Evolutionary conservation across 2,113 vertebrate species (phyloP).

Genomic region (Ageneiosus marmoratus): DNA sequence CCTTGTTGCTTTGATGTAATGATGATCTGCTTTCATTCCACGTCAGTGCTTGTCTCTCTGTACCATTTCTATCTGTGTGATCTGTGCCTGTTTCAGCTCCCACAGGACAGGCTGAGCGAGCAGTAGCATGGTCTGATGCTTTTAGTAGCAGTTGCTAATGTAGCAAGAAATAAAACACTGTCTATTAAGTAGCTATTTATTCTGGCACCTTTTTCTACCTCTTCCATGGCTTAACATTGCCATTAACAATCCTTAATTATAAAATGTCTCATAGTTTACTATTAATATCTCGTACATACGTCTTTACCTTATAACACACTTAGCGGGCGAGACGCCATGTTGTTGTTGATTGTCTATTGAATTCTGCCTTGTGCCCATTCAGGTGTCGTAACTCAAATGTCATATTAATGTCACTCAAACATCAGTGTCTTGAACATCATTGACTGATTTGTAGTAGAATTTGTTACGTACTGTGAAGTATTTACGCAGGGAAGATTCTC

Average conservation of each 20-base stretch:
- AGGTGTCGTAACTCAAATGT: neutral
- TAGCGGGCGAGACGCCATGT: neutral
- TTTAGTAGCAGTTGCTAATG: conserved; percentile 43
- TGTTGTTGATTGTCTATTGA: neutral
- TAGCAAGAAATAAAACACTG: conserved; percentile 25
- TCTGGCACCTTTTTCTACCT: conserved; percentile 30
- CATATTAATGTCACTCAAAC: neutral
- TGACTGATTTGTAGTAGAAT: neutral
- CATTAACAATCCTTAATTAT: neutral
- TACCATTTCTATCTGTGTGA: neutral
- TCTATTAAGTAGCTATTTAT: conserved; percentile 20
- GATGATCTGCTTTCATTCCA: conserved; percentile 4
- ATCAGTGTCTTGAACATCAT: neutral
- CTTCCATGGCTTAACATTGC: neutral
- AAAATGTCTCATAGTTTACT: neutral
- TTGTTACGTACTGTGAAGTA: neutral
- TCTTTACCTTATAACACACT: neutral
- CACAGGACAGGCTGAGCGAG: neutral
- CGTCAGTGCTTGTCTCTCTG: conserved; percentile 17
- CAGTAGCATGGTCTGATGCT: conserved; percentile 14
- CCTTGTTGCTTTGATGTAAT: neutral
- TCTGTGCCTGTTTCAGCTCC: conserved; percentile 14
- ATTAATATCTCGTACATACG: too few relatives aligned
- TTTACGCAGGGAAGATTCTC: too few relatives aligned
- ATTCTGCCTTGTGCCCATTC: neutral